Evolutionary conservation across 1,140 invertebrate genomes (phyloP).

Genomic region (Sycophila sp.): DNA sequence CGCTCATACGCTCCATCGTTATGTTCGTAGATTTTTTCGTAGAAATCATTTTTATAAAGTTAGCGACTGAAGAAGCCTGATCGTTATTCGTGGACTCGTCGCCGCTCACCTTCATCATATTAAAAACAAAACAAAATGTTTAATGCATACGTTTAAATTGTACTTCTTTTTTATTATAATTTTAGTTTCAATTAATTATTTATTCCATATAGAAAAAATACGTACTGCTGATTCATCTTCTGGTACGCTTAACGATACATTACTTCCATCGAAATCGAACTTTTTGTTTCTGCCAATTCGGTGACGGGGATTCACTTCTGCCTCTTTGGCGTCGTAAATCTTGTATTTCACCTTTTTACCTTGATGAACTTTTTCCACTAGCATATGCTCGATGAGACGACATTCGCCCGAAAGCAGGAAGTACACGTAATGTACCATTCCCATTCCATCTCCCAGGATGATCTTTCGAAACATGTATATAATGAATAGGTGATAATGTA

Average conservation of each 20-base stretch:
- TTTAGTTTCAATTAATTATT: too few species aligned
- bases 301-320: neutral
- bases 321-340: slow-evolving; percentile 54
- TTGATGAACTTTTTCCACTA: slow-evolving; percentile 57
- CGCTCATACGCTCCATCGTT: slow-evolving; percentile 48
- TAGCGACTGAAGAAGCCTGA: neutral
- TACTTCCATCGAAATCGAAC: too few species aligned
- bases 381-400: slow-evolving; percentile 71
- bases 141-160: too few species aligned
- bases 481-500: too few species aligned
- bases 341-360: slow-evolving; percentile 61
- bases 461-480: slow-evolving; percentile 41
- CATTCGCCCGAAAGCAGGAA: slow-evolving; percentile 73
- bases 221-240: neutral
- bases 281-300: neutral
- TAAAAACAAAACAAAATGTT: too few species aligned
- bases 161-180: too few species aligned
- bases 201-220: too few species aligned
- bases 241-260: too few species aligned
- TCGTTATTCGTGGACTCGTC: too few species aligned
- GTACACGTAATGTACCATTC: slow-evolving; percentile 72
- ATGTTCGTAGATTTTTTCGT: slow-evolving; percentile 22
- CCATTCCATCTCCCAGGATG: slow-evolving; percentile 71
- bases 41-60: slow-evolving; percentile 2
- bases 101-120: too few species aligned